Evolutionary conservation across 53 echinoderm and acorn worm species (phyloP).

Genomic region (Echinometra lucunter): DNA sequence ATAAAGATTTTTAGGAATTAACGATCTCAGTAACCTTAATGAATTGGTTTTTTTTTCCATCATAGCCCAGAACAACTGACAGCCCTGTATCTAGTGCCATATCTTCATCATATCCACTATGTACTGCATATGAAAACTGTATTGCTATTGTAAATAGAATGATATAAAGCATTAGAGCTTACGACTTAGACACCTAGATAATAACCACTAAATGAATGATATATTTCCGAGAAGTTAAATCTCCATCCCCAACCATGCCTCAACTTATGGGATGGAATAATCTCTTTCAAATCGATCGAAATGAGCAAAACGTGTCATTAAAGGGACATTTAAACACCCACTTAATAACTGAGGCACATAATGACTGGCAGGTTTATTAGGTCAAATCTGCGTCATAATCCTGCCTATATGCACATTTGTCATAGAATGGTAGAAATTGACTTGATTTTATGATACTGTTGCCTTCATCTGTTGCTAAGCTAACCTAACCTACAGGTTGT

Average conservation of each 20-base stretch:
- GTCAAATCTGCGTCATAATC: not conserved
- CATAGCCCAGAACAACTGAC: not conserved
- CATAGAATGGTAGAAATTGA: conserved; percentile 21
- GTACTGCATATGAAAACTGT: not conserved
- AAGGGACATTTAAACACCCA: not conserved
- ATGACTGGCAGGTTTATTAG: not conserved
- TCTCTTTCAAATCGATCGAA: not conserved
- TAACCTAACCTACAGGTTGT: conserved; percentile 23
- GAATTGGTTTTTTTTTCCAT: not conserved
- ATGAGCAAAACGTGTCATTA: not conserved
- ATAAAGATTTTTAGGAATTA: not conserved
- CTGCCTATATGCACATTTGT: conserved; percentile 16
- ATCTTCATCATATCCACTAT: not conserved
- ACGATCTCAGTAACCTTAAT: not conserved
- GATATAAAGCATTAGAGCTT: not conserved
- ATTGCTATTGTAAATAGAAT: not conserved
- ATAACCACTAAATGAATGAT: not conserved
- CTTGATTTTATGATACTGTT: not conserved
- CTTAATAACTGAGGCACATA: conserved; percentile 16
- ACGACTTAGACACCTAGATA: not conserved
- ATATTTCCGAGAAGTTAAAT: not conserved
- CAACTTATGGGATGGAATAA: not conserved
- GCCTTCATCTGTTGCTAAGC: conserved; percentile 26
- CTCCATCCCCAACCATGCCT: not conserved
- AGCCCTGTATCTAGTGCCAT: not conserved